Percentiles rank a stretch among this genome's conserved stretches.
These are phyloP conservation scores for Eupithecia inturbata DNA, from an alignment of 2,888 invertebrate species.

Conservation along the genomic window DNA sequence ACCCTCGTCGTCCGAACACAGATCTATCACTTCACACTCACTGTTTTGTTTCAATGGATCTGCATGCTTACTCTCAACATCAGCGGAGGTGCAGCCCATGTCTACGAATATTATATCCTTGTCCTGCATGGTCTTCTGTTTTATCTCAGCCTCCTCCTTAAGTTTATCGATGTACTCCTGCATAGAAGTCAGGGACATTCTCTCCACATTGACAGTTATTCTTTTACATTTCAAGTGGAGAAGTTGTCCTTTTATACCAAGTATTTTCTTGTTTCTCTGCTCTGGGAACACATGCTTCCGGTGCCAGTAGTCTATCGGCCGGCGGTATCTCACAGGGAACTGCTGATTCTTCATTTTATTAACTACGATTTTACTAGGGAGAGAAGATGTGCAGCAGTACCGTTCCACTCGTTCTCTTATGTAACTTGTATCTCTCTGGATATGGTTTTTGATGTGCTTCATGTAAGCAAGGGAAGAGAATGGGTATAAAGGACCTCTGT, in stretches of 20 bases:
- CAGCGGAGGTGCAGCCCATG: conserved; percentile 58
- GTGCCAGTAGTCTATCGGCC: conserved; percentile 79
- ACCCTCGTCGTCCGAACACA: conserved; percentile 87
- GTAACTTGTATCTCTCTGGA: conserved; percentile 65
- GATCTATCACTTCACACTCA: conserved; percentile 86
- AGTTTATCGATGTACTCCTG: conserved; percentile 71
- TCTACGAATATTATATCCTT: conserved; percentile 79
- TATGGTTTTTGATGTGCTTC: conserved; percentile 66
- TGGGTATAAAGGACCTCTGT: conserved; percentile 76
- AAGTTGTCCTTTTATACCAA: conserved; percentile 77
- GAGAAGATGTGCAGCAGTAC: conserved; percentile 68
- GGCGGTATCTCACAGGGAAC: conserved; percentile 73
- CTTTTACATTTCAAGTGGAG: conserved; percentile 80
- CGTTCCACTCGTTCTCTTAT: conserved; percentile 75
- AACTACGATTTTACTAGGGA: conserved; percentile 66
- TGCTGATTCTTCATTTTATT: conserved; percentile 70
- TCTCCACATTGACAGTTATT: conserved; percentile 72
- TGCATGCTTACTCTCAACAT: conserved; percentile 56
- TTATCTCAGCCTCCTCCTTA: conserved; percentile 60
- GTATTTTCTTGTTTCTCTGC: conserved; percentile 73
- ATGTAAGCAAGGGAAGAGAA: conserved; percentile 79
- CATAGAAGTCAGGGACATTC: conserved; percentile 72
- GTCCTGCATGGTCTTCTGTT: conserved; percentile 52
- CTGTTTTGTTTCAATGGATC: conserved; percentile 70
- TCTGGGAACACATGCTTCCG: conserved; percentile 72